phyloP scores from a whole-genome alignment of 92 coral and sea anemone species.

The Zoanthus sociatus region DNA sequence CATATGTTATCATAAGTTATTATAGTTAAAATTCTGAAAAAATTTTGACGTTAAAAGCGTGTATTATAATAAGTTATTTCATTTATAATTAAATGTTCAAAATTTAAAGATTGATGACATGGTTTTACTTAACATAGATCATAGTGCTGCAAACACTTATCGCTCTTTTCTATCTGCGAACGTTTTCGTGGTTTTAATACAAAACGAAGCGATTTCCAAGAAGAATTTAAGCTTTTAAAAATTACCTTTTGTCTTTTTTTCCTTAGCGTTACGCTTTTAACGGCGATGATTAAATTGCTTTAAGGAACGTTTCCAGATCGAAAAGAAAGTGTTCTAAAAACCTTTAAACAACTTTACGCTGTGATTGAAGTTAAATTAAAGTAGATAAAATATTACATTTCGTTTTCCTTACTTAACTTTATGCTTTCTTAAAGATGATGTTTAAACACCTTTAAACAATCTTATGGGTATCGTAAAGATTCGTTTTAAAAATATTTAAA shows the following conservation, averaged over 20 bases:
- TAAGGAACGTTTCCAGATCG: background rate
- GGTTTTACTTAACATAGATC: background rate
- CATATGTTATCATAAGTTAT: too few relatives aligned
- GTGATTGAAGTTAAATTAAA: background rate
- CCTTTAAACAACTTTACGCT: background rate
- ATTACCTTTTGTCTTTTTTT: background rate
- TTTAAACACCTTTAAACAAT: too few relatives aligned
- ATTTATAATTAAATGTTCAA: too few relatives aligned
- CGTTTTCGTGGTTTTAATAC: background rate
- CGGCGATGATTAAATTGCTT: background rate
- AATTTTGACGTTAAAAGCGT: too few relatives aligned
- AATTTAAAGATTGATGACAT: background rate
- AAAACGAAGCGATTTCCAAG: background rate
- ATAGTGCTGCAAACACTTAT: background rate
- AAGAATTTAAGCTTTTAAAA: background rate
- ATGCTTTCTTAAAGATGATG: too few relatives aligned
- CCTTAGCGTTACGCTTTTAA: background rate
- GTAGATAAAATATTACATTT: too few relatives aligned
- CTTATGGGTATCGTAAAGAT: too few relatives aligned
- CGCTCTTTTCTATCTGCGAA: background rate
- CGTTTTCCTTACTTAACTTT: too few relatives aligned
- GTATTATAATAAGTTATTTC: background rate
- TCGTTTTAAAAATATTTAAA: too few relatives aligned
- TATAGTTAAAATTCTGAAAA: too few relatives aligned
- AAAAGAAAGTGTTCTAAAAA: background rate